Conservation (phyloP, 1,140 invertebrate genomes). For the Thaumetopoea pityocampa region DNA sequence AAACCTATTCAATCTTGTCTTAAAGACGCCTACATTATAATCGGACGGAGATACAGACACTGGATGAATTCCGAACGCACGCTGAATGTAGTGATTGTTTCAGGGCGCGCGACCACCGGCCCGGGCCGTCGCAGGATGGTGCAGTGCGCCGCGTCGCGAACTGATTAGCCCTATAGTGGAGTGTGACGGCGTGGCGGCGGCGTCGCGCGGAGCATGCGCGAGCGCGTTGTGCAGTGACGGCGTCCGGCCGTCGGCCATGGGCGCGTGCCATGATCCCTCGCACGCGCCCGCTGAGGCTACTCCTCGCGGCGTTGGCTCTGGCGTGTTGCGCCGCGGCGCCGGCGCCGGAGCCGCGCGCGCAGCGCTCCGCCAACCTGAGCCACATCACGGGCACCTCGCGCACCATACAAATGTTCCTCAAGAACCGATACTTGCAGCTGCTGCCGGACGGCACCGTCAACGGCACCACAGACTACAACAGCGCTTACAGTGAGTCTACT, state of each 20-base stretch:
- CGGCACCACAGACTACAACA: constrained; percentile 83
- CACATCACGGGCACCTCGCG: constrained; percentile 83
- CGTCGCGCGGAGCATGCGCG: constrained; percentile 36
- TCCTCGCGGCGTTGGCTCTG: constrained; percentile 59
- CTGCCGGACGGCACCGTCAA: constrained; percentile 87
- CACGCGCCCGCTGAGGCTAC: constrained; percentile 61
- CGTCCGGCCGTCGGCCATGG: constrained; percentile 64
- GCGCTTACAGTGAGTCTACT: constrained; percentile 91
- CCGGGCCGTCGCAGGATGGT: no score
- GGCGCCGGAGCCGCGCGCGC: constrained; percentile 67
- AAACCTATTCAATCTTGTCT: no score
- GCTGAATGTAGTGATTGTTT: no score
- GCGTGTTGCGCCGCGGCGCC: constrained; percentile 62
- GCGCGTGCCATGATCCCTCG: constrained; percentile 64
- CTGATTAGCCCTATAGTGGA: no score
- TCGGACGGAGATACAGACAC: no score
- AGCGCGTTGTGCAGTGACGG: constrained; percentile 59
- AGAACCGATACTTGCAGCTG: constrained; percentile 86
- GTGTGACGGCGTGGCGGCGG: constrained; percentile 16
- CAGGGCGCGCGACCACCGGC: no score
- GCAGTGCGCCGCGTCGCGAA: no score
- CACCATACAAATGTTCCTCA: constrained; percentile 88
- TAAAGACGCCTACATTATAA: no score
- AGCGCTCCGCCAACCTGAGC: constrained; percentile 84
- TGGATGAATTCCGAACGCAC: no score